phyloP scores from a whole-genome alignment of 1,140 invertebrate species.

The Drosophila sp. region DNA sequence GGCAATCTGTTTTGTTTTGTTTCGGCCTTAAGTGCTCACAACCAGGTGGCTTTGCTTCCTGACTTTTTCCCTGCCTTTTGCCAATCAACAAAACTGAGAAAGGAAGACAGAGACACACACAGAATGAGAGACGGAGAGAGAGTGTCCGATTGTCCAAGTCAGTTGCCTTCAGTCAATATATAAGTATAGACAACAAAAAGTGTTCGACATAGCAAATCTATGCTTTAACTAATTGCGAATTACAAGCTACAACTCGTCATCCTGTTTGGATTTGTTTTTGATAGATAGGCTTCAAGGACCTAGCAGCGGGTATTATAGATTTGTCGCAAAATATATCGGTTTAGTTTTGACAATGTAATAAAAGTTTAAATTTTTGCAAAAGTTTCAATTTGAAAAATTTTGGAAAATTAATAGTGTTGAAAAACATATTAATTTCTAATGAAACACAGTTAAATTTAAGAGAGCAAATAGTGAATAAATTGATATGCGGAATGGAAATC shows the following conservation, averaged over 20 bases:
- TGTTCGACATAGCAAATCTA: not conserved
- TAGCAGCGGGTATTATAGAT: too few species aligned
- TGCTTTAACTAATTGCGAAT: constrained; percentile 33
- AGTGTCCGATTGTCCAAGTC: constrained; percentile 20
- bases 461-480: too few species aligned
- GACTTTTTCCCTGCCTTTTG: not conserved
- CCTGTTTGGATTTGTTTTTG: not conserved
- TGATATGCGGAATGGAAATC: too few species aligned
- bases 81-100: constrained; percentile 1
- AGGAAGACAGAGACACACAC: too few species aligned
- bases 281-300: not conserved
- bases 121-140: too few species aligned
- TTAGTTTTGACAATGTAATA: too few species aligned
- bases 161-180: constrained; percentile 15
- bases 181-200: constrained; percentile 1
- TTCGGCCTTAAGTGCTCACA: constrained; percentile 39
- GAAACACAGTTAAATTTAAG: too few species aligned
- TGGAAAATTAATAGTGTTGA: too few species aligned
- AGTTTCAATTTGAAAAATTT: too few species aligned
- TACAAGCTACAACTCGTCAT: constrained; percentile 20
- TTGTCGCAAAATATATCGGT: too few species aligned
- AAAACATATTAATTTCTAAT: too few species aligned
- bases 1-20: constrained; percentile 52
- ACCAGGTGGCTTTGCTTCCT: constrained; percentile 27
- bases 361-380: too few species aligned